Percentiles rank a stretch among this genome's conserved stretches.
Evolutionary conservation across 2,113 vertebrate genomes (phyloP).

Genomic region (Pelmatolapia mariae): DNA sequence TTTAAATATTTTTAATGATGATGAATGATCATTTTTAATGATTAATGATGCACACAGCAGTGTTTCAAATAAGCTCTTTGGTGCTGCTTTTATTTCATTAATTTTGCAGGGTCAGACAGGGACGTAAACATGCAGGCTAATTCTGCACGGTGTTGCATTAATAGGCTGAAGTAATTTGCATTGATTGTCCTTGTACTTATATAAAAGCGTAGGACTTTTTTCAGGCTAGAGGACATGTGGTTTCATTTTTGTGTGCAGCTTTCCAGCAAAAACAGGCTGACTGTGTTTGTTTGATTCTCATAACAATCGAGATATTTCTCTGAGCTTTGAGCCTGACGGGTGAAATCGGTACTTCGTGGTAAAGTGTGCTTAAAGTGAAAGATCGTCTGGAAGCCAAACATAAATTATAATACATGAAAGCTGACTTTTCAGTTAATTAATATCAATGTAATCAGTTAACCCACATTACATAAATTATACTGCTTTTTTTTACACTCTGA

Average conservation of each 20-base stretch:
- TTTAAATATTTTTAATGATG: background rate
- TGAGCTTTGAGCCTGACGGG: background rate
- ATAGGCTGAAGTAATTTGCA: background rate
- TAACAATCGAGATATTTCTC: background rate
- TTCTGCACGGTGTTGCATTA: background rate
- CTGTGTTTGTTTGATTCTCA: background rate
- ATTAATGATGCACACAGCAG: background rate
- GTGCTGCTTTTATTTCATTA: background rate
- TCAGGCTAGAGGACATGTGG: background rate
- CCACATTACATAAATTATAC: background rate
- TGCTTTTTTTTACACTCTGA: background rate
- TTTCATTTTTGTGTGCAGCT: background rate
- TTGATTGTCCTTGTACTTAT: background rate
- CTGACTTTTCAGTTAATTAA: background rate
- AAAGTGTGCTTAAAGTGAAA: background rate
- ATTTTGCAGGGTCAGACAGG: background rate
- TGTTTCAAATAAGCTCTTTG: background rate
- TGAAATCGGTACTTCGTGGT: background rate
- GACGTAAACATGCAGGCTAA: background rate
- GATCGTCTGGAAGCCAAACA: background rate
- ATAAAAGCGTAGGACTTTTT: background rate
- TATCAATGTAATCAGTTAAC: background rate
- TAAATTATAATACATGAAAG: background rate
- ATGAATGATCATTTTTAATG: background rate
- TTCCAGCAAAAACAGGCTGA: background rate